These are phyloP conservation scores for Amorpha juglandis DNA, from an alignment of 2,888 invertebrate genomes.

Conservation along the genomic window DNA sequence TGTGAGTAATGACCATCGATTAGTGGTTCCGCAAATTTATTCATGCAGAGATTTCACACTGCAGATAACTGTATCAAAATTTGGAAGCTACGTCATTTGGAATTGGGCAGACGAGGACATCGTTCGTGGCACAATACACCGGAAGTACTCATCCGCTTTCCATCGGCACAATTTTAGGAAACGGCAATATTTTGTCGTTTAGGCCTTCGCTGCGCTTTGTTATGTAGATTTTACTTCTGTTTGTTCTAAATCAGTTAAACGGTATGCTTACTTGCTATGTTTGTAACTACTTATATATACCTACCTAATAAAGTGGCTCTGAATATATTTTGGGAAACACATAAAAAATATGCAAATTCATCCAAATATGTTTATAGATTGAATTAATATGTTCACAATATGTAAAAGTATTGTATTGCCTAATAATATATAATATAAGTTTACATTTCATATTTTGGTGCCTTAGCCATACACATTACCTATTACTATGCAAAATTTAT, in stretches of 20 bases:
- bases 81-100: conserved; percentile 67
- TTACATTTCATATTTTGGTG: not conserved
- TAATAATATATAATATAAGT: too few species aligned
- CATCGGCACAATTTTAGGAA: conserved; percentile 77
- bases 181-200: conserved; percentile 79
- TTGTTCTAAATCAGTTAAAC: conserved; percentile 19
- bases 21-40: conserved; percentile 47
- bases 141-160: conserved; percentile 76
- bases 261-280: conserved; percentile 12
- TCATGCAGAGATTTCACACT: conserved; percentile 65
- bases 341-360: too few species aligned
- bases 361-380: too few species aligned
- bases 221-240: conserved; percentile 65
- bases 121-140: conserved; percentile 69
- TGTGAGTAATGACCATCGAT: conserved; percentile 35
- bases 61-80: conserved; percentile 76
- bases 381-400: too few species aligned
- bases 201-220: conserved; percentile 68
- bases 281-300: not conserved
- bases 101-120: conserved; percentile 75
- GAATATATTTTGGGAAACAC: too few species aligned
- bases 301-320: too few species aligned
- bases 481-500: not conserved
- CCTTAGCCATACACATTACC: not conserved
- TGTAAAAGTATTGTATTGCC: too few species aligned